A percentile compares a stretch with the other conserved stretches of the same genome.
Evolutionary conservation across 2,888 invertebrate genomes (phyloP).

Genomic region (Alviniconcha strummeri): DNA sequence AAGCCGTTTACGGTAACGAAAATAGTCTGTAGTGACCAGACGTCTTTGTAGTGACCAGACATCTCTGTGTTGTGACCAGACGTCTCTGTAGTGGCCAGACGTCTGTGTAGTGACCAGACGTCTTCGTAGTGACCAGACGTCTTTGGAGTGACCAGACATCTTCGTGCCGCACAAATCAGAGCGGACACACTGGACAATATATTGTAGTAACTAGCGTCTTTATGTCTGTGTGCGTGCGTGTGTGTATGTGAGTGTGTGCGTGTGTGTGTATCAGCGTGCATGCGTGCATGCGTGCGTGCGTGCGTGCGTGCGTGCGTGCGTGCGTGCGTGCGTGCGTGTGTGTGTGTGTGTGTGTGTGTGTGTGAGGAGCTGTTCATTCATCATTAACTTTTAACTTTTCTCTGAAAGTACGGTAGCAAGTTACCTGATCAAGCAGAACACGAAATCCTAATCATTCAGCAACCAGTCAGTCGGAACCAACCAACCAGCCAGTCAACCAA

Average conservation of each 20-base stretch:
- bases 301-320: not conserved
- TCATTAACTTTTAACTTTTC: not conserved
- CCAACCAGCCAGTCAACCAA: not conserved
- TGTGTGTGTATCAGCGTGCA: not conserved
- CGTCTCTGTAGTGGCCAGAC: too few species aligned
- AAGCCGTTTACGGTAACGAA: too few species aligned
- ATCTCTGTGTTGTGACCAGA: too few species aligned
- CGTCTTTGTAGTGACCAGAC: too few species aligned
- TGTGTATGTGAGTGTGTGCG: not conserved
- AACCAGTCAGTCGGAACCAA: not conserved
- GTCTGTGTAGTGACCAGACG: too few species aligned
- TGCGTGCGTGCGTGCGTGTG: slow-evolving; percentile 13
- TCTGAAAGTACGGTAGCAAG: not conserved
- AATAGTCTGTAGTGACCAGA: too few species aligned
- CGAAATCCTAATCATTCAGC: not conserved
- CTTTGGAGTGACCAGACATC: too few species aligned
- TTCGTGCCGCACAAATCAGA: too few species aligned
- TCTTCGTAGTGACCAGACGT: too few species aligned
- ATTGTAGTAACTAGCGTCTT: not conserved
- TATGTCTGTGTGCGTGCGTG: slow-evolving; percentile 8
- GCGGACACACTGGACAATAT: too few species aligned
- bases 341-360: not conserved
- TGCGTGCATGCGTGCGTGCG: not conserved
- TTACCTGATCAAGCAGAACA: too few species aligned
- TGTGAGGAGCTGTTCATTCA: not conserved